Percentiles rank a stretch among this genome's conserved stretches.
Evolutionary conservation across 2,888 invertebrate species (phyloP).

Genomic region (Phragmatobia fuliginosa): DNA sequence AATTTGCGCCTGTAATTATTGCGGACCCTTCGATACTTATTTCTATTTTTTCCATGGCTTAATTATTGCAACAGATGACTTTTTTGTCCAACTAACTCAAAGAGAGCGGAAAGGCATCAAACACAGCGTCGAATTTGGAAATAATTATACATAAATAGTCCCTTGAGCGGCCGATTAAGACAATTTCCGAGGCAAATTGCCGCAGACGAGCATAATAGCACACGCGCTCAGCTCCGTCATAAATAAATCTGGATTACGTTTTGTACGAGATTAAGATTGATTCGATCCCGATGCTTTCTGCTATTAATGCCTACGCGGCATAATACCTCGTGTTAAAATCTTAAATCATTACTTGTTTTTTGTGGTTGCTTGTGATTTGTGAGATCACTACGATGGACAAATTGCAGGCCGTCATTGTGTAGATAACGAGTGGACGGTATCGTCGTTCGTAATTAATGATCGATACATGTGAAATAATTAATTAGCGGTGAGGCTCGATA

Average conservation of each 20-base stretch:
- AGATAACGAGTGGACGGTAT: constrained; percentile 79
- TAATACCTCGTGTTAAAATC: constrained; percentile 82
- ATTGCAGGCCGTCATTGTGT: constrained; percentile 82
- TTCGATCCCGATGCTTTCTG: constrained; percentile 85
- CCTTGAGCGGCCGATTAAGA: constrained; percentile 87
- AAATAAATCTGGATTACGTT: constrained; percentile 87
- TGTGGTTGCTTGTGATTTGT: constrained; percentile 77
- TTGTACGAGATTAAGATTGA: constrained; percentile 87
- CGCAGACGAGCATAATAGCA: constrained; percentile 87
- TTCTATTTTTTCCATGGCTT: constrained; percentile 84
- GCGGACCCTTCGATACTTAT: constrained; percentile 87
- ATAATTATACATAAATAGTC: constrained; percentile 87
- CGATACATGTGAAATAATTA: constrained; percentile 87
- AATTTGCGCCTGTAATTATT: constrained; percentile 86
- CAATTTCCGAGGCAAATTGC: constrained; percentile 87
- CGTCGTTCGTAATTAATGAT: constrained; percentile 83
- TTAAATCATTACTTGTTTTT: constrained; percentile 80
- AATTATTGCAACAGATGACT: constrained; percentile 87
- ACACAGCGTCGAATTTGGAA: constrained; percentile 86
- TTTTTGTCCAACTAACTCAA: constrained; percentile 86
- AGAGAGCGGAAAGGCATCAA: constrained; percentile 87
- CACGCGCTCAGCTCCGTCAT: constrained; percentile 83
- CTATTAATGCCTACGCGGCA: constrained; percentile 80
- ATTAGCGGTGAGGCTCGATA: constrained; percentile 78
- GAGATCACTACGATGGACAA: constrained; percentile 84